Percentiles rank a stretch among this genome's conserved stretches.
These are phyloP conservation scores for Nowickia ferox DNA, from an alignment of 2,888 invertebrate genomes.

Conservation along the genomic window DNA sequence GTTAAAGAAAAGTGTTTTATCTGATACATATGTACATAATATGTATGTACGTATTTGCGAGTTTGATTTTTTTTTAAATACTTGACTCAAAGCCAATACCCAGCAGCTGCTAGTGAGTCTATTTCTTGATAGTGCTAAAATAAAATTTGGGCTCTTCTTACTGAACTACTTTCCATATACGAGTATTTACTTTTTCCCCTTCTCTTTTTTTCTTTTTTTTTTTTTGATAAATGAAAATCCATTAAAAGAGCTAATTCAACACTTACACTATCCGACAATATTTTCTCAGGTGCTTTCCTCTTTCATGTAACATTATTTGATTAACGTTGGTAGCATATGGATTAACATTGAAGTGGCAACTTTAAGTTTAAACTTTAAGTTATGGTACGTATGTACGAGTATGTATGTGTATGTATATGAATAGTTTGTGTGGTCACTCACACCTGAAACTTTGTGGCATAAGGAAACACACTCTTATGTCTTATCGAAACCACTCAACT, in stretches of 20 bases:
- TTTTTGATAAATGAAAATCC: conserved; percentile 52
- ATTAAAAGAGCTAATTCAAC: conserved; percentile 56
- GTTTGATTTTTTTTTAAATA: no score
- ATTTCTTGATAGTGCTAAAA: neutral
- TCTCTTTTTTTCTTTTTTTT: neutral
- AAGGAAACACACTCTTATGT: neutral
- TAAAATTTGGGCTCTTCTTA: neutral
- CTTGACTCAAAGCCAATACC: neutral
- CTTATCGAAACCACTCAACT: neutral
- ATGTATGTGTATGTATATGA: no score
- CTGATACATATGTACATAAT: no score
- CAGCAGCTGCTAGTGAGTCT: neutral
- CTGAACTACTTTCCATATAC: neutral
- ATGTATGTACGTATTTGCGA: no score
- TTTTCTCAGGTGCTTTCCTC: conserved; percentile 11
- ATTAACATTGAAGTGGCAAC: conserved; percentile 58
- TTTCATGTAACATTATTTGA: conserved; percentile 29
- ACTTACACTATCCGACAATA: neutral
- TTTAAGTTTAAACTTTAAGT: no score
- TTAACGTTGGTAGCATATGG: conserved; percentile 48
- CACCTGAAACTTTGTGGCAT: neutral
- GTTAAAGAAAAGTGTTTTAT: neutral
- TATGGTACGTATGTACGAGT: neutral
- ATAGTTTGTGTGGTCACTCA: neutral
- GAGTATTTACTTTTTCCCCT: neutral